Evolutionary conservation across 2,113 vertebrate species (phyloP).

Genomic region (Leptocoma aspasia): DNA sequence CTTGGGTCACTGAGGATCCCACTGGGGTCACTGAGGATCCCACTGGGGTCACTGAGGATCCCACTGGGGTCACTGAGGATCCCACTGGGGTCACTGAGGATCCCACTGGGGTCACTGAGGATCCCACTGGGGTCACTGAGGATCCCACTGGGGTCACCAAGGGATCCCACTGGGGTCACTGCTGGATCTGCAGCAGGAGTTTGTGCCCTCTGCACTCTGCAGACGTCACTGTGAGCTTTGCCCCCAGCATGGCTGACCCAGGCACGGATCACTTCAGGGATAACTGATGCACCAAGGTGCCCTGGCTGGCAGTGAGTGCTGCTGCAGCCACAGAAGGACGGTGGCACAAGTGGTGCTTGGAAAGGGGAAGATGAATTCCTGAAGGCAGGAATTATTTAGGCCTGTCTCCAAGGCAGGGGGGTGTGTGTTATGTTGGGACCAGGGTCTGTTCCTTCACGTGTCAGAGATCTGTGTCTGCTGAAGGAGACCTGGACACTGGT

Average conservation of each 20-base stretch:
- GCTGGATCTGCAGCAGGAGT: fast-evolving
- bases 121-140: too few relatives aligned
- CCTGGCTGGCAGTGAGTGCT: not conserved
- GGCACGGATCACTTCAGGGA: not conserved
- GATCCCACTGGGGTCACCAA: too few relatives aligned
- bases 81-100: too few relatives aligned
- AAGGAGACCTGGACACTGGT: fast-evolving
- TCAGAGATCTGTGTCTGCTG: not conserved
- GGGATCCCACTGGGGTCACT: too few relatives aligned
- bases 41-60: too few relatives aligned
- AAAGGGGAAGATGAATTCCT: not conserved
- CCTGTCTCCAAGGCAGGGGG: not conserved
- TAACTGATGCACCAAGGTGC: not conserved
- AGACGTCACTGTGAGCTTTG: not conserved
- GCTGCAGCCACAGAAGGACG: fast-evolving
- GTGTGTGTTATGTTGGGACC: fast-evolving
- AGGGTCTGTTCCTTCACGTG: fast-evolving
- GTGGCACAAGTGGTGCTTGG: fast-evolving
- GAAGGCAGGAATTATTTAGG: fast-evolving
- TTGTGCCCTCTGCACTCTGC: not conserved
- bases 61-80: too few relatives aligned
- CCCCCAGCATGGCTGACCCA: fast-evolving
- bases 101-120: too few relatives aligned
- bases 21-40: too few relatives aligned
- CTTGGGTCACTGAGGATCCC: too few relatives aligned